These are phyloP conservation scores for Contarinia nasturtii DNA, from an alignment of 1,140 invertebrate species.

Conservation along the genomic window DNA sequence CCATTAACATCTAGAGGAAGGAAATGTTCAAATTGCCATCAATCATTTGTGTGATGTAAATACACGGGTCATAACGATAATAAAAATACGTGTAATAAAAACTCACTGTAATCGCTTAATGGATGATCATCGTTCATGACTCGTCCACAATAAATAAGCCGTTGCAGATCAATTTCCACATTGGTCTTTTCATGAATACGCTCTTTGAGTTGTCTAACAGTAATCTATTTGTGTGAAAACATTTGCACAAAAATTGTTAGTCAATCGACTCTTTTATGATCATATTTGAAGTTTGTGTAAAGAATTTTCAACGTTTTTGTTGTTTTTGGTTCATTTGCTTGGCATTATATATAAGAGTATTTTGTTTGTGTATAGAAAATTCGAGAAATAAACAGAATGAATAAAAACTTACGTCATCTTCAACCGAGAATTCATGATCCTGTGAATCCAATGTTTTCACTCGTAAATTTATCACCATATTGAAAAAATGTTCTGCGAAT, in stretches of 20 bases:
- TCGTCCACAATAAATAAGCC: constrained; percentile 82
- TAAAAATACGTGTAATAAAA: no score
- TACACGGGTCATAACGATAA: no score
- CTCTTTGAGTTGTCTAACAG: constrained; percentile 73
- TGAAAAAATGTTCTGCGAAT: no score
- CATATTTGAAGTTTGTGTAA: no score
- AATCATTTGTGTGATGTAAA: no score
- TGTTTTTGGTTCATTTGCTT: no score
- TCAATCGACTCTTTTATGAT: no score
- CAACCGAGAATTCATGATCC: constrained; percentile 67
- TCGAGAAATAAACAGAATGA: neutral
- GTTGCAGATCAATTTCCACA: constrained; percentile 61
- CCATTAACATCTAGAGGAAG: constrained; percentile 61
- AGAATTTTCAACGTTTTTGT: no score
- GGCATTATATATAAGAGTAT: no score
- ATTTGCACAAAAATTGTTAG: constrained; percentile 14
- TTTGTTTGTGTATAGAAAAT: no score
- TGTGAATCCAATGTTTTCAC: constrained; percentile 87
- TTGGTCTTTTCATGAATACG: constrained; percentile 55
- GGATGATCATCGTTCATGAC: constrained; percentile 82
- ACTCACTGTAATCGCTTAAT: constrained; percentile 70
- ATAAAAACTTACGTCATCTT: constrained; percentile 59
- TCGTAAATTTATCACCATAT: constrained; percentile 52
- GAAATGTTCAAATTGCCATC: no score
- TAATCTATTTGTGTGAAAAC: constrained; percentile 51